Evolutionary conservation across 2,888 invertebrate genomes (phyloP).

Genomic region (Mactromeris polynyma): DNA sequence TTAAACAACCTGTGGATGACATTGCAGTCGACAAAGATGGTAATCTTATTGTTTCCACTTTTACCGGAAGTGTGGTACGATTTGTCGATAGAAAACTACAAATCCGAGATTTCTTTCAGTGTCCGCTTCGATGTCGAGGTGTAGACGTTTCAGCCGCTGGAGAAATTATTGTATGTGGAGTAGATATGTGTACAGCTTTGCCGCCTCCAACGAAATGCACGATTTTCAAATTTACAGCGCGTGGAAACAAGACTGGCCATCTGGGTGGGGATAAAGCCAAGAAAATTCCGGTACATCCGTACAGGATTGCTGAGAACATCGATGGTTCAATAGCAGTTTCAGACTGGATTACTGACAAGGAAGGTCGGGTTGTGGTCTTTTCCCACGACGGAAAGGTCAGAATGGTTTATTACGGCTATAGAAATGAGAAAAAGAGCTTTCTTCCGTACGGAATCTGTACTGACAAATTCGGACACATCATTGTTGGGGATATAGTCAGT

Average conservation of each 20-base stretch:
- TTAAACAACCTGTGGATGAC: slow-evolving; percentile 62
- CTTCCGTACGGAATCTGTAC: slow-evolving; percentile 67
- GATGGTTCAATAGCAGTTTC: slow-evolving; percentile 66
- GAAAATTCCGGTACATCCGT: slow-evolving; percentile 65
- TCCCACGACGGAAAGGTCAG: slow-evolving; percentile 67
- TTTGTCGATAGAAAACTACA: slow-evolving; percentile 57
- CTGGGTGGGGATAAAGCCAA: slow-evolving; percentile 64
- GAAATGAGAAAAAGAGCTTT: slow-evolving; percentile 51
- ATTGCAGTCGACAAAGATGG: slow-evolving; percentile 59
- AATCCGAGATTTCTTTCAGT: slow-evolving; percentile 63
- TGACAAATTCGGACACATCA: slow-evolving; percentile 63
- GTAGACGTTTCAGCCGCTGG: slow-evolving; percentile 54
- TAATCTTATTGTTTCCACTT: slow-evolving; percentile 59
- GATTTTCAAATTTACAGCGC: slow-evolving; percentile 66
- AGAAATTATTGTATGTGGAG: slow-evolving; percentile 66
- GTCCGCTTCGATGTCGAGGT: slow-evolving; percentile 63
- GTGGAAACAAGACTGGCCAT: slow-evolving; percentile 68
- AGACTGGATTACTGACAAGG: slow-evolving; percentile 68
- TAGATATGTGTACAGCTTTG: slow-evolving; percentile 61
- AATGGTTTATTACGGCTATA: slow-evolving; percentile 65
- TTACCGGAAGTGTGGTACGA: slow-evolving; percentile 60
- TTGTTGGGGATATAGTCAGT: slow-evolving; percentile 65
- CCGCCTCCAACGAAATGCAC: slow-evolving; percentile 65
- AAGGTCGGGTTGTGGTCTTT: slow-evolving; percentile 68
- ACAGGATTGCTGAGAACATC: slow-evolving; percentile 67